Conservation (phyloP, 2,888 invertebrate genomes). For the Eupithecia centaureata region DNA sequence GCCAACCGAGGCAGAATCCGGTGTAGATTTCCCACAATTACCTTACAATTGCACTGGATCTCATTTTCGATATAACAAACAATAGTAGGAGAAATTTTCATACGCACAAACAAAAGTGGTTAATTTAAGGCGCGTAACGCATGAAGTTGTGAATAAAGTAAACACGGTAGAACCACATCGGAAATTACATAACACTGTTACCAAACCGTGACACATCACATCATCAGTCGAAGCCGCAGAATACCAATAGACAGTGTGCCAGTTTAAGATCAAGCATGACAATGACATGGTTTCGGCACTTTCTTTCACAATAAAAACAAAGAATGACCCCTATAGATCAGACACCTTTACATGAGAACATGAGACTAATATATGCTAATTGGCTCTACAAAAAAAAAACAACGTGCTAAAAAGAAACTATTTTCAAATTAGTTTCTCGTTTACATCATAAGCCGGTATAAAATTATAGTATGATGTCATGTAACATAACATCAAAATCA, state of each 20-base stretch:
- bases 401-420: neutral
- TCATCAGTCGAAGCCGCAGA: slow-evolving; percentile 56
- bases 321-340: slow-evolving; percentile 57
- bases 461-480: slow-evolving; percentile 39
- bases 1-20: slow-evolving; percentile 38
- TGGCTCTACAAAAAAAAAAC: neutral
- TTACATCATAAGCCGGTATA: slow-evolving; percentile 30
- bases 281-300: slow-evolving; percentile 74
- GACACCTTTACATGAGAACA: slow-evolving; percentile 8
- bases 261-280: slow-evolving; percentile 63
- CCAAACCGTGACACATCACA: slow-evolving; percentile 70
- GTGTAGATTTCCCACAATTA: slow-evolving; percentile 41
- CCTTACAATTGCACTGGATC: slow-evolving; percentile 43
- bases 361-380: neutral
- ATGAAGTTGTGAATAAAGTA: slow-evolving; percentile 56
- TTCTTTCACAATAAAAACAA: slow-evolving; percentile 74
- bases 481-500: slow-evolving; percentile 43
- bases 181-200: slow-evolving; percentile 68
- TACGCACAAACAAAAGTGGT: slow-evolving; percentile 34
- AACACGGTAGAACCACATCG: slow-evolving; percentile 60
- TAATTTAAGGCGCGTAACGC: slow-evolving; percentile 50
- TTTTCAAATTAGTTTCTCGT: slow-evolving; percentile 14
- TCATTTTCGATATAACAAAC: slow-evolving; percentile 46
- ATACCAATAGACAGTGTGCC: slow-evolving; percentile 66
- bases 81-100: slow-evolving; percentile 50